Evolutionary conservation across 2,888 invertebrate species (phyloP).

Genomic region (Dynastes maya): DNA sequence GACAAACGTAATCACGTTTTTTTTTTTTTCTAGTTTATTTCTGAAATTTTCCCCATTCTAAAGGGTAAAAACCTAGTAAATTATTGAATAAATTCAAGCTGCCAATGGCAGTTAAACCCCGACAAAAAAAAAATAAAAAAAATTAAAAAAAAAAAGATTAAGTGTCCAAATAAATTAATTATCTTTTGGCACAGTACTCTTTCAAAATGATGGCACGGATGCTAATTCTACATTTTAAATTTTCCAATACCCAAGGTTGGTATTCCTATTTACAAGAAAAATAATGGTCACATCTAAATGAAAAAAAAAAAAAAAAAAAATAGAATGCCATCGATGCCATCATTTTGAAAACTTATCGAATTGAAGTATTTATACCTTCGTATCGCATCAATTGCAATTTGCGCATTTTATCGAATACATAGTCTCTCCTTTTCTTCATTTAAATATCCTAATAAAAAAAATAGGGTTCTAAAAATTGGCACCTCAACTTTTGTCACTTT

Average conservation of each 20-base stretch:
- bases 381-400: conserved; percentile 48
- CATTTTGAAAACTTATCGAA: conserved; percentile 47
- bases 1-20: conserved; percentile 49
- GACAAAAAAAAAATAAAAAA: conserved; percentile 48
- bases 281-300: background rate
- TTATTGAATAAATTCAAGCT: conserved; percentile 62
- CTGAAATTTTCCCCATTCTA: conserved; percentile 1
- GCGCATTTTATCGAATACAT: conserved; percentile 36
- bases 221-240: background rate
- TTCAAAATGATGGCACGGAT: conserved; percentile 48
- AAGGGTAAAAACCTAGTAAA: background rate
- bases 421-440: conserved; percentile 21
- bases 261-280: background rate
- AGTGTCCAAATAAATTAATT: conserved; percentile 53
- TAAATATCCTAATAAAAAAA: conserved; percentile 47
- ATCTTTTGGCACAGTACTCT: conserved; percentile 56
- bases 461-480: conserved; percentile 54
- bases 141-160: conserved; percentile 6
- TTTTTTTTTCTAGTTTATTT: conserved; percentile 40
- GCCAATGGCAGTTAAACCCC: conserved; percentile 60
- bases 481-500: conserved; percentile 48
- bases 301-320: background rate
- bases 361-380: conserved; percentile 4
- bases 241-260: background rate
- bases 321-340: conserved; percentile 38